phyloP scores from a whole-genome alignment of 2,797 vertebrate genomes.

The Notoglanidium macrostoma region DNA sequence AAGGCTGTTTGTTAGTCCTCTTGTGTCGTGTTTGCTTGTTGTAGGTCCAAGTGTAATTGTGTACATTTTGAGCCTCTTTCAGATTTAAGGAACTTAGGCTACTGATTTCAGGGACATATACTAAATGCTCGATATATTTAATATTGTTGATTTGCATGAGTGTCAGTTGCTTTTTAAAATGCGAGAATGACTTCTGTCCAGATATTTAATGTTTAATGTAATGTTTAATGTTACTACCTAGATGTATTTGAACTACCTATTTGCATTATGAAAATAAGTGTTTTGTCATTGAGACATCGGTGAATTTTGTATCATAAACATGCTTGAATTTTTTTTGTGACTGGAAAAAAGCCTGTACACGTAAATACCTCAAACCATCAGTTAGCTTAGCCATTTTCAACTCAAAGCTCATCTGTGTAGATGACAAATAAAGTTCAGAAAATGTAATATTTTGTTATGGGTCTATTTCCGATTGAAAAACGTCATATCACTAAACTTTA shows the following conservation, averaged over 20 bases:
- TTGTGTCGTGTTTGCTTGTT: conserved; percentile 52
- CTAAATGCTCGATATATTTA: conserved; percentile 50
- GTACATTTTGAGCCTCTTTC: conserved; percentile 40
- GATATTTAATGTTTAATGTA: conserved; percentile 59
- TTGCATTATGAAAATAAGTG: conserved; percentile 65
- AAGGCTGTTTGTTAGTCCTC: conserved; percentile 44
- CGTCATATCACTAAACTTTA: neutral
- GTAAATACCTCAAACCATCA: conserved; percentile 71
- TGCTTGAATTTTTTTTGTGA: conserved; percentile 64
- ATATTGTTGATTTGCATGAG: conserved; percentile 72
- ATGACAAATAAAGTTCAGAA: conserved; percentile 49
- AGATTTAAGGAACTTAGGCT: conserved; percentile 29
- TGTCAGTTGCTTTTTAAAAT: conserved; percentile 43
- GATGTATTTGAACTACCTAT: conserved; percentile 76
- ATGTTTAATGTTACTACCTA: conserved; percentile 69
- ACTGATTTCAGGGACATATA: conserved; percentile 56
- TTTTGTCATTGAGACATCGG: conserved; percentile 59
- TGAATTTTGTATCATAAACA: conserved; percentile 54
- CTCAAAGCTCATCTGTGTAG: conserved; percentile 47
- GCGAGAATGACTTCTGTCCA: conserved; percentile 38
- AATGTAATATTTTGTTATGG: conserved; percentile 34
- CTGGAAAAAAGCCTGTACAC: conserved; percentile 61
- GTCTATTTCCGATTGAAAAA: conserved; percentile 14
- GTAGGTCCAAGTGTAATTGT: conserved; percentile 39
- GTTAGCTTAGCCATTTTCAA: conserved; percentile 45